Evolutionary conservation across 2,113 vertebrate genomes (phyloP), one percentile per base, ranked within the genome.

Genomic region (Hassar affinis): DNA sequence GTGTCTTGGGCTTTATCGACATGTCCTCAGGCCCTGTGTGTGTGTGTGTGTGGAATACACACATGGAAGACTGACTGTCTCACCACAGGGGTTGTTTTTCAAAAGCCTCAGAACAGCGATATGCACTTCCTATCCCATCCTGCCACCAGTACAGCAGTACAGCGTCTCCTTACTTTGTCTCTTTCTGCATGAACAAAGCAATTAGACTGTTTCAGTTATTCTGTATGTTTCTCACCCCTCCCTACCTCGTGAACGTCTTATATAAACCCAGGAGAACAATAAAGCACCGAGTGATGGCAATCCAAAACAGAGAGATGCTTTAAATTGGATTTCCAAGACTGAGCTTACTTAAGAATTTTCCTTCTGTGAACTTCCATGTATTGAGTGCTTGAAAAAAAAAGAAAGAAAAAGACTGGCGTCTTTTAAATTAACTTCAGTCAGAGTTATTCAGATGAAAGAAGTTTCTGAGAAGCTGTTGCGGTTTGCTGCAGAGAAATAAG

Each of bases 341-440:
- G 51, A 85, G 64, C 38, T 68, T 22, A 33, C 25, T 33, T 82
- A 33, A 14, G 25, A 47, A 20, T 88, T 87, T 85, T 85, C 87
- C 83, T 66, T 79, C 42, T 79, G 86, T 88, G 85, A 86, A 85
- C 86, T 88, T 86, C 85, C 78, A 79, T 87, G 87, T 91, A 52
- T 10, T 51, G 17, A 30, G 12, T 30, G 45, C 59, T 68, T 49
- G n/a, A 8, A 11, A 9, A 5, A 22, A 33, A 18, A 27, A n/a
- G 38, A 22, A 38, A 69, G n/a, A 33, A 14, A 22, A 61, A 49
- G 1, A 18, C 25, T 27, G 12, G 54, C 54, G 35, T 51, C 11
- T 33, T 62, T 77, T 66, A 20, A 42, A 77, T 66, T 10, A 69
- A 33, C 30, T 83, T 78, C n/a, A 72, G 35, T 45, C 68, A 4